Evolutionary conservation across 2,888 invertebrate genomes (phyloP), one percentile per base, ranked within the genome.

Genomic region (Catocala fraxini): DNA sequence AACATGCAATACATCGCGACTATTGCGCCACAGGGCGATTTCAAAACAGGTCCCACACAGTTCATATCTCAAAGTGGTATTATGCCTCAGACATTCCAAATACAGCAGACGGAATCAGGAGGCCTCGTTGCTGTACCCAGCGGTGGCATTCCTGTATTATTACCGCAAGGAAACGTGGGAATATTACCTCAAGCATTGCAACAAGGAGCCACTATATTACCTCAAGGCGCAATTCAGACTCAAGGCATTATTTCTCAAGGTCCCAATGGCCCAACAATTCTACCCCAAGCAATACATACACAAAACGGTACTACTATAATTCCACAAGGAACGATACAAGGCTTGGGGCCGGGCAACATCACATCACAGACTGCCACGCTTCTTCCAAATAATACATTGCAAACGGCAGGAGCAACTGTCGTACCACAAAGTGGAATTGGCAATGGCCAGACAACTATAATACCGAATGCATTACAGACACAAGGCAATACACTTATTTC

Each of bases 1-100:
- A 96, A 96, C 82, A 93, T 97, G 87, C 97, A 97, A 79, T 97
- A 97, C 77, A 96, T 97, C 51, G 96, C 97, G 9, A 96, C 97
- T 0, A 95, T 96, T 64, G 95, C 95, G 0, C 96, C 96, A 6
- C 96, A 96, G 83, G 92, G 92, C 57, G 95, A 95, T 51, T 95
- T 89, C 52, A 95, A 95, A 73, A 89, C 93, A 0, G 89, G 91
- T 13, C 93, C 93, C 4, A 94, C 95, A 42, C 95, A 95, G 68
- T 95, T 95, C 63, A 88, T 95, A 66, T 95, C 95, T 11, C 92
- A 95, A 76, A 89, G 94, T 78, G 93, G 94, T 49, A 84, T 95
- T 34, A 86, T 95, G 73, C 95, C 95, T 45, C 95, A 95, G 66
- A 95, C 95, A 58, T 95, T 95, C 71, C 95, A 95, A 89, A 92